Conservation (phyloP, 2,888 invertebrate genomes). For the Vesta saturnalis region DNA sequence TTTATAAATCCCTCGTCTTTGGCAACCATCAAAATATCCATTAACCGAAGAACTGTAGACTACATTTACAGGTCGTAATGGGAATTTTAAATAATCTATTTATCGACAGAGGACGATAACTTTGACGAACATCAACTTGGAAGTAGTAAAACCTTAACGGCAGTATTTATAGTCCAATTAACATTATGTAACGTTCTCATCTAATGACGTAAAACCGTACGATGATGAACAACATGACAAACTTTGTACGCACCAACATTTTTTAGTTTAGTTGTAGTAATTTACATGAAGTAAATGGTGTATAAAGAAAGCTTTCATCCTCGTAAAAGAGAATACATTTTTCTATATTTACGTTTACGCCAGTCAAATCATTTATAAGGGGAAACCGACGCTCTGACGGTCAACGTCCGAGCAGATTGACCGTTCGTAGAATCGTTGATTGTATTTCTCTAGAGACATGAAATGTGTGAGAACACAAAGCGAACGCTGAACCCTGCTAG, state of each 20-base stretch:
- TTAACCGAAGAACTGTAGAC: constrained; percentile 50
- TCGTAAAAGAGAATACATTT: not conserved
- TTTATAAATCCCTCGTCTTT: constrained; percentile 45
- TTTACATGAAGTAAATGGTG: not conserved
- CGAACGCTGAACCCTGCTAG: constrained; percentile 45
- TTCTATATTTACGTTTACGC: constrained; percentile 28
- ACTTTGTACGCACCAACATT: not conserved
- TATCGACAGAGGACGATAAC: constrained; percentile 41
- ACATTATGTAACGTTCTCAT: constrained; percentile 28
- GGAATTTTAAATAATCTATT: constrained; percentile 45
- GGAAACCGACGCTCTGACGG: constrained; percentile 37
- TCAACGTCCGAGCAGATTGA: constrained; percentile 51
- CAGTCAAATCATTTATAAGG: constrained; percentile 26
- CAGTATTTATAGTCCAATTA: constrained; percentile 37
- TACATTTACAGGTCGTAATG: constrained; percentile 54
- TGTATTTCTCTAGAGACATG: constrained; percentile 57
- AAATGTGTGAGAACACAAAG: constrained; percentile 46
- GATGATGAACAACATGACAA: constrained; percentile 5
- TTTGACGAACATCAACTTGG: constrained; percentile 37
- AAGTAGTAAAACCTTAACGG: constrained; percentile 37
- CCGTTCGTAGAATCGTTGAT: constrained; percentile 55
- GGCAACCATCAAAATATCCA: constrained; percentile 49
- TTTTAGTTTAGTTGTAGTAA: no score
- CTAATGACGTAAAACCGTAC: not conserved
- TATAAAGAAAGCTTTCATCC: not conserved